These are phyloP conservation scores for Onychomys leucogaster DNA, from an alignment of 2,797 vertebrate species.

Conservation along the genomic window DNA sequence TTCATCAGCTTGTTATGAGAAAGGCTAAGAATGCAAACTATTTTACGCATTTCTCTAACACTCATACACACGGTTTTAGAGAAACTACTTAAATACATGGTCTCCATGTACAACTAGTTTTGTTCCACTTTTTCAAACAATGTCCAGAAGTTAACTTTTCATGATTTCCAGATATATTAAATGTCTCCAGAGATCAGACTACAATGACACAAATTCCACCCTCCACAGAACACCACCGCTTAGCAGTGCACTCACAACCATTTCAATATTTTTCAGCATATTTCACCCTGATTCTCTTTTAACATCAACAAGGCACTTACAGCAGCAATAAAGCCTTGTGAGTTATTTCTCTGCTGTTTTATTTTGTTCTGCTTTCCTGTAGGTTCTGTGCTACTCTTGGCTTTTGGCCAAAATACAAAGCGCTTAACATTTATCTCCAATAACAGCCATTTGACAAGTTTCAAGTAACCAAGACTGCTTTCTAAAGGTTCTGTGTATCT, in stretches of 20 bases:
- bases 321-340: neutral
- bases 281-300: slow-evolving; percentile 45
- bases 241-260: slow-evolving; percentile 30
- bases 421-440: slow-evolving; percentile 59
- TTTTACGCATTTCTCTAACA: slow-evolving; percentile 48
- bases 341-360: slow-evolving; percentile 57
- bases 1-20: slow-evolving; percentile 47
- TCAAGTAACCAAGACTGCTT: slow-evolving; percentile 63
- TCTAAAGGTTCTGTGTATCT: slow-evolving; percentile 58
- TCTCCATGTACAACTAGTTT: neutral
- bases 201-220: slow-evolving; percentile 66
- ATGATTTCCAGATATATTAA: slow-evolving; percentile 65
- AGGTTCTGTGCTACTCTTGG: slow-evolving; percentile 51
- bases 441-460: slow-evolving; percentile 56
- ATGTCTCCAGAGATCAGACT: slow-evolving; percentile 66
- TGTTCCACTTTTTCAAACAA: neutral
- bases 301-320: neutral
- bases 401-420: slow-evolving; percentile 47
- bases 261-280: slow-evolving; percentile 44
- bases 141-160: slow-evolving; percentile 52
- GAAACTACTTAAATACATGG: slow-evolving; percentile 58
- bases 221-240: slow-evolving; percentile 53
- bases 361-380: neutral
- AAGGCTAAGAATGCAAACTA: slow-evolving; percentile 56
- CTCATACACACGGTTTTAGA: slow-evolving; percentile 30